Conservation (phyloP, 1,140 invertebrate species). For the Bilobella aurantiaca region DNA sequence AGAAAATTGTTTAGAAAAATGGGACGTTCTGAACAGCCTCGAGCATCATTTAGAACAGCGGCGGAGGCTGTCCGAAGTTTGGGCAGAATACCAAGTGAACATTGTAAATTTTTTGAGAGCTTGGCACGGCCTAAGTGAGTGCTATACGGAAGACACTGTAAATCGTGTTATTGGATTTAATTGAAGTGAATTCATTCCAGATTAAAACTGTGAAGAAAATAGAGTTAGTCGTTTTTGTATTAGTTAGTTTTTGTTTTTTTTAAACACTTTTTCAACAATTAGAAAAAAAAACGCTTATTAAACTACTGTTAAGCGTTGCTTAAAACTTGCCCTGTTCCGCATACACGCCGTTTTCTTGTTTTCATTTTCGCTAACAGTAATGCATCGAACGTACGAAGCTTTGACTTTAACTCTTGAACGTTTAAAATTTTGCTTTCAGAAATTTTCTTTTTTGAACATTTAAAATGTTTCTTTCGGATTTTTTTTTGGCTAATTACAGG, state of each 20-base stretch:
- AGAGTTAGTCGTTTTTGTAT: constrained; percentile 2
- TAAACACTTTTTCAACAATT: not conserved
- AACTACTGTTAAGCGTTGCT: too few relatives aligned
- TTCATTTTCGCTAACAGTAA: too few relatives aligned
- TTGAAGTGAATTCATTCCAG: constrained; percentile 10
- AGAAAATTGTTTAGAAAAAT: not conserved
- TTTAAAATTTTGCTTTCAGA: too few relatives aligned
- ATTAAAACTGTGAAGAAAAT: constrained; percentile 9
- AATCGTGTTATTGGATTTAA: constrained; percentile 8
- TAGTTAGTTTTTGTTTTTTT: not conserved
- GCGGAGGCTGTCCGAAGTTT: constrained; percentile 13
- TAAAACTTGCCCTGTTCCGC: too few relatives aligned
- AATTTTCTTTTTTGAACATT: too few relatives aligned
- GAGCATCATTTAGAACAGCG: constrained; percentile 1
- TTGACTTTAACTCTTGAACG: too few relatives aligned
- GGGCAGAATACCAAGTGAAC: constrained; percentile 3
- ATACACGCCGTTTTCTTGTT: too few relatives aligned
- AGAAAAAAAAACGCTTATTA: not conserved
- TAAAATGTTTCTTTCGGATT: not conserved
- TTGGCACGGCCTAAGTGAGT: not conserved
- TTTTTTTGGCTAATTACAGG: too few relatives aligned
- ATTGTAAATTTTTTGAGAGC: not conserved
- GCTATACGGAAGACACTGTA: not conserved
- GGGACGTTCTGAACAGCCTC: not conserved
- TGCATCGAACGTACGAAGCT: too few relatives aligned